Conservation (phyloP, 2,797 vertebrate species). For the Crax fasciolata region DNA sequence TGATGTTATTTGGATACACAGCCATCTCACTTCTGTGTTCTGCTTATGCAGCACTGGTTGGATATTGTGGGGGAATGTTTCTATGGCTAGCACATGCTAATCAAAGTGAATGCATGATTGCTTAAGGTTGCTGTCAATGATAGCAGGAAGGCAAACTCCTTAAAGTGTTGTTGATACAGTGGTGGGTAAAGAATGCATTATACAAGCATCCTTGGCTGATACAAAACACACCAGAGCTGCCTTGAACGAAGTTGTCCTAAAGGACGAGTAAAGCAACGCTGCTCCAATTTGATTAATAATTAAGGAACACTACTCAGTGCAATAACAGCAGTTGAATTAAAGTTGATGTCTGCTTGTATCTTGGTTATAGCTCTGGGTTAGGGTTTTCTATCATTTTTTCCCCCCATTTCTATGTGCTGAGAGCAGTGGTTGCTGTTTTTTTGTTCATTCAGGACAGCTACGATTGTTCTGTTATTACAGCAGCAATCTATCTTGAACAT, state of each 20-base stretch:
- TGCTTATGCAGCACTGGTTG: background rate
- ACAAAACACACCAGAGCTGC: background rate
- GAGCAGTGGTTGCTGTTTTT: background rate
- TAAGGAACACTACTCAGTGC: background rate
- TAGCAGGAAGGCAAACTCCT: background rate
- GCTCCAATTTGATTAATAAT: background rate
- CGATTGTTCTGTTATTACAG: background rate
- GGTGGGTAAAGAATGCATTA: background rate
- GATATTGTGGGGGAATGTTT: background rate
- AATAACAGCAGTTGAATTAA: background rate
- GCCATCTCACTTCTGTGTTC: background rate
- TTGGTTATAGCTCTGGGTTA: background rate
- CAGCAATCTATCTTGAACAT: rapidly evolving
- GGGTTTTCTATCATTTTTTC: background rate
- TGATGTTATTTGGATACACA: background rate
- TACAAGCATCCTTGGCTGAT: background rate
- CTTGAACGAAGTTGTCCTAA: background rate
- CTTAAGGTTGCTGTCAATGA: background rate
- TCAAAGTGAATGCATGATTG: background rate
- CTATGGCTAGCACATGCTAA: background rate
- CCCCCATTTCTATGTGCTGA: background rate
- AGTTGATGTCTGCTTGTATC: background rate
- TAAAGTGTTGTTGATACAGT: background rate
- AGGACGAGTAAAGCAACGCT: background rate
- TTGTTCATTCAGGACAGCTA: background rate